Base-by-base conservation (phyloP, 2,888 invertebrate genomes). In the Drosophila prostipennis region DNA sequence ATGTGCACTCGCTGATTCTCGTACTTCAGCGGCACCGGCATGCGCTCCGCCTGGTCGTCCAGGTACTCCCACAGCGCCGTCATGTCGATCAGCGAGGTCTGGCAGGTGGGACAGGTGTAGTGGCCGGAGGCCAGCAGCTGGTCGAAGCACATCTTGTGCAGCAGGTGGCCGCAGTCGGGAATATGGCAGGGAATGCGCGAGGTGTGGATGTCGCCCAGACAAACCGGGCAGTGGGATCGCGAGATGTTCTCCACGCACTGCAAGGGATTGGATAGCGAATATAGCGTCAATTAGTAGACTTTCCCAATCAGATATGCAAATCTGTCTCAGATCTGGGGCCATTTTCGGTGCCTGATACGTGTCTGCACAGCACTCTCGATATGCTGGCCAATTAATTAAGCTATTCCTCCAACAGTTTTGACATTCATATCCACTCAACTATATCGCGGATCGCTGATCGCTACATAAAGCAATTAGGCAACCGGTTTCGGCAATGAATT, bases 171-270 rank as follows among this genome's bases (percentile, higher is more conserved):
- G 92, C 98, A 98, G 90, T 95, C 95, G 6, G 97, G 97, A 91
- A 98, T 96, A 93, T 97, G 96, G 91, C 96, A 96, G 54, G 96
- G 96, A 89, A 96, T 96, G 73, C 97, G 94, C 8, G 97, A 97
- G 13, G 97, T 97, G 92, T 98, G 98, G 85, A 98, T 96, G 91
- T 97, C 96, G 78, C 98, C 97, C 72, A 97, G 92, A 87, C 98
- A 98, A 37, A 98, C 96, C 0, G 98, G 96, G 91, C 98, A 98
- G 93, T 97, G 96, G 6, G 96, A 95, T 7, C 96, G 95, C 13
- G 97, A 97, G 36, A 96, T 96, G 89, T 97, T 97, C 91, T 97
- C 97, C 7, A 98, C 96, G 89, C 97, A 98, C 97, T 97, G 92
- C 11, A 93, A 92, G n/a, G 3, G 8, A 60, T 4, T 23, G 11